A percentile compares a stretch with the other conserved stretches of the same genome.
Evolutionary conservation across 2,888 invertebrate genomes (phyloP).

Genomic region (Synanthedon andrenaeformis): DNA sequence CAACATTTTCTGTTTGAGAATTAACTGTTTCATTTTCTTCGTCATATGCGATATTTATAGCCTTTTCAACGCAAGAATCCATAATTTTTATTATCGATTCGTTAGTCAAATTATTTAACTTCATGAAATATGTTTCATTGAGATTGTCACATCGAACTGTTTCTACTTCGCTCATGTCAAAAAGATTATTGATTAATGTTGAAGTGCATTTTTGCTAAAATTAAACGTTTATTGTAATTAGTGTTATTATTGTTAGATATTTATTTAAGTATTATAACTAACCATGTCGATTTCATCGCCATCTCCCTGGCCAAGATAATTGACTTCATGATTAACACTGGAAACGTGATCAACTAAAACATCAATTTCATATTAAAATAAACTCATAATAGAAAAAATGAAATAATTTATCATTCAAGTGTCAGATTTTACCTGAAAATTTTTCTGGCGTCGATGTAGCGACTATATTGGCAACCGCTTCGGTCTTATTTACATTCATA

Average conservation of each 20-base stretch:
- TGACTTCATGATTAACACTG: conserved; percentile 13
- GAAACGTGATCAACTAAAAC: too few relatives aligned
- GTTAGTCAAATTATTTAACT: conserved; percentile 18
- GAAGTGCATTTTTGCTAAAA: conserved; percentile 42
- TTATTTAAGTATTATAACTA: conserved; percentile 8
- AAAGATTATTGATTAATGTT: conserved; percentile 46
- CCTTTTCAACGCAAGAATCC: conserved; percentile 31
- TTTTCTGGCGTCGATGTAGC: conserved; percentile 55
- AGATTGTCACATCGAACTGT: conserved; percentile 17
- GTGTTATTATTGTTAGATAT: neutral
- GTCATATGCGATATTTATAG: conserved; percentile 20
- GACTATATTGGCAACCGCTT: conserved; percentile 23
- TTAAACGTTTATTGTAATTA: neutral
- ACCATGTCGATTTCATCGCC: conserved; percentile 35
- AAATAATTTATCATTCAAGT: too few relatives aligned
- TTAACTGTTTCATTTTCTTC: conserved; percentile 10
- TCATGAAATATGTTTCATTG: conserved; percentile 12
- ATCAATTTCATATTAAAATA: conserved; percentile 6
- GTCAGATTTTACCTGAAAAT: conserved; percentile 15
- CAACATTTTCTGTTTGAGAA: conserved; percentile 7
- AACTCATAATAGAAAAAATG: conserved; percentile 5
- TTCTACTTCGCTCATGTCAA: conserved; percentile 55
- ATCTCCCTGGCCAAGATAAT: conserved; percentile 54
- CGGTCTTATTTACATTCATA: conserved; percentile 24
- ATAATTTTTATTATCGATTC: conserved; percentile 33